These are phyloP conservation scores for Theodoxus fluviatilis DNA, from an alignment of 2,888 invertebrate genomes.

Conservation along the genomic window DNA sequence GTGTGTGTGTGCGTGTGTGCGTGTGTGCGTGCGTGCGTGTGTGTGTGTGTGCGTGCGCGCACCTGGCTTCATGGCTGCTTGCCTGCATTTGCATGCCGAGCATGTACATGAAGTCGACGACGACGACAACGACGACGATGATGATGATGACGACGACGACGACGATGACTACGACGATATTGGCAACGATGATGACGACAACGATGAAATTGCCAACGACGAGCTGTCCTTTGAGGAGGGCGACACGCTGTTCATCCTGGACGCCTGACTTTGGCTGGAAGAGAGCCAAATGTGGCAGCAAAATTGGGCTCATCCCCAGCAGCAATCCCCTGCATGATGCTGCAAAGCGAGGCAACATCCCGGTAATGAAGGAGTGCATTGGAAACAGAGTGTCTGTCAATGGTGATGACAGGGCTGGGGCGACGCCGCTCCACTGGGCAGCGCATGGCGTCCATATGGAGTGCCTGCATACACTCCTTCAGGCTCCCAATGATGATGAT, in stretches of 20 bases:
- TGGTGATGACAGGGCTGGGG: constrained; percentile 72
- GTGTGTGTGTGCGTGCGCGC: no score
- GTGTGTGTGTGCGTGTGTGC: no score
- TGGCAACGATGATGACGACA: no score
- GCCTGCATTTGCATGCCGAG: no score
- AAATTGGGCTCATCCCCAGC: constrained; percentile 70
- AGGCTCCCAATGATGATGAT: constrained; percentile 66
- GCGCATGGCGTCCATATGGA: constrained; percentile 72
- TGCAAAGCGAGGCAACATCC: constrained; percentile 72
- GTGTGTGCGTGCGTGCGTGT: no score
- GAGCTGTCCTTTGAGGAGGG: constrained; percentile 74
- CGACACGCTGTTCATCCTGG: constrained; percentile 70
- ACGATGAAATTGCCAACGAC: no score
- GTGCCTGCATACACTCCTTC: constrained; percentile 69
- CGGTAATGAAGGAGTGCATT: constrained; percentile 71
- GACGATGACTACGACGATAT: no score
- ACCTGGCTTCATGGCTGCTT: no score
- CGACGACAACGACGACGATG: no score
- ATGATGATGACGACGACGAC: no score
- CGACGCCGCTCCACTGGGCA: constrained; percentile 75
- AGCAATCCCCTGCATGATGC: constrained; percentile 75
- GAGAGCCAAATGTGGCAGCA: constrained; percentile 70
- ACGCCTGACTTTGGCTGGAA: constrained; percentile 70
- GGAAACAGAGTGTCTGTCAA: constrained; percentile 72
- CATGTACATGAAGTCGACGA: no score